Evolutionary conservation across 2,797 vertebrate genomes (phyloP).

Genomic region (Ptychadena robeensis): DNA sequence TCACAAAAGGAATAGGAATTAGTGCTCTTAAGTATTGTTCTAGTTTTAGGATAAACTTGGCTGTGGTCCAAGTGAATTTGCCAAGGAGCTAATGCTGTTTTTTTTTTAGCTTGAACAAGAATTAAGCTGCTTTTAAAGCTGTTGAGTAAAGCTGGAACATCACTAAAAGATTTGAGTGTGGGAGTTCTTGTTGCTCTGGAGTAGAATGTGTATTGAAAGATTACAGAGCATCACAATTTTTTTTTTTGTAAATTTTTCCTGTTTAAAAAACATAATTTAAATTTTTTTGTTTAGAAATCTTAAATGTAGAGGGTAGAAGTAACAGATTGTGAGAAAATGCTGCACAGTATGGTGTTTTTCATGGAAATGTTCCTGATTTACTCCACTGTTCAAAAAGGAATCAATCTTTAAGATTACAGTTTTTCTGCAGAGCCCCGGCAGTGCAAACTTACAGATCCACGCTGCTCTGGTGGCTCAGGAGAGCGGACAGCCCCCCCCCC

Average conservation of each 20-base stretch:
- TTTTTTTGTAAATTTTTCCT: background rate
- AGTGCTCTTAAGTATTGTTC: conserved; percentile 6
- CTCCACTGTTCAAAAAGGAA: background rate
- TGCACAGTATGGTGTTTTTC: background rate
- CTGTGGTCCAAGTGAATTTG: conserved; percentile 31
- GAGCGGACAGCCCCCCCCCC: too few species aligned
- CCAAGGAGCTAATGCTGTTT: conserved; percentile 32
- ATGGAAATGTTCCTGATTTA: background rate
- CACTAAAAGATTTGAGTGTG: conserved; percentile 9
- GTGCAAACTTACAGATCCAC: too few species aligned
- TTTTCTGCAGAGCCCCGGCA: too few species aligned
- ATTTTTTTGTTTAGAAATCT: background rate
- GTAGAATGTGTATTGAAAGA: background rate
- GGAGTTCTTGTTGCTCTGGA: conserved; percentile 1
- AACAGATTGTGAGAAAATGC: too few species aligned
- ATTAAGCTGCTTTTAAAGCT: conserved; percentile 10
- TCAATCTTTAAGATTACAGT: background rate
- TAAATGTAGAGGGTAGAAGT: background rate
- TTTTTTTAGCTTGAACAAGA: conserved; percentile 46
- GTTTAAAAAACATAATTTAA: background rate
- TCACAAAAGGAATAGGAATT: too few species aligned
- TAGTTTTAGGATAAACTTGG: conserved; percentile 16
- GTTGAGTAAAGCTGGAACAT: conserved; percentile 25
- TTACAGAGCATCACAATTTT: background rate
- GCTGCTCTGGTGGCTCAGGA: too few species aligned